Evolutionary conservation across 2,113 vertebrate species (phyloP).

Genomic region (Anolis carolinensis): DNA sequence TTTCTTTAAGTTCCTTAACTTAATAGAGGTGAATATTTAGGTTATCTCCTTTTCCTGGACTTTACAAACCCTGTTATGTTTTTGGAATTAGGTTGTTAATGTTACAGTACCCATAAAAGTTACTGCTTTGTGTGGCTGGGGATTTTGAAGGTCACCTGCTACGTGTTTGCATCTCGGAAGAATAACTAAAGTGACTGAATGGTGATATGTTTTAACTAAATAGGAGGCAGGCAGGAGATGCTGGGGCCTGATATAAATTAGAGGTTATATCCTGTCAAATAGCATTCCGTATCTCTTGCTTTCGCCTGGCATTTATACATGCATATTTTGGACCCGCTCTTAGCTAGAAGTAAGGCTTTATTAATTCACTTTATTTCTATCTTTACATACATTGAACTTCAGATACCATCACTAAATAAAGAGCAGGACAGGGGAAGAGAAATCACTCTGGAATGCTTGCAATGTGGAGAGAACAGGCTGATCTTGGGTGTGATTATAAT

Average conservation of each 20-base stretch:
- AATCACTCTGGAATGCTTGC: background rate
- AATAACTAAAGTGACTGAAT: background rate
- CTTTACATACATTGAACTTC: background rate
- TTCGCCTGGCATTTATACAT: background rate
- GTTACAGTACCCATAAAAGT: background rate
- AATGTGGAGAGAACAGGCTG: conserved; percentile 18
- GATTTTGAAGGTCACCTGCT: background rate
- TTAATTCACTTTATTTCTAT: background rate
- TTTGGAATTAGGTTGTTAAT: background rate
- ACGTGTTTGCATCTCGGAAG: background rate
- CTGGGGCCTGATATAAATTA: fast-evolving
- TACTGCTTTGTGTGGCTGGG: background rate
- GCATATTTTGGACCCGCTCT: background rate
- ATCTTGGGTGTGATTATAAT: conserved; percentile 22
- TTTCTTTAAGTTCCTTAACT: background rate
- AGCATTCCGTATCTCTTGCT: background rate
- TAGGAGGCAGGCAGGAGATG: background rate
- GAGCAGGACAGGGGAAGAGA: background rate
- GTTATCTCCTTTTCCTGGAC: background rate
- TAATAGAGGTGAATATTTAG: background rate
- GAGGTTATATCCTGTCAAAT: background rate
- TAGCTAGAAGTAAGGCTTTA: background rate
- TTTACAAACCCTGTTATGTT: background rate
- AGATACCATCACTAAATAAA: conserved; percentile 12
- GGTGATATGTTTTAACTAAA: background rate